Conservation (phyloP, 1,140 invertebrate species). For the Nilaparvata lugens region DNA sequence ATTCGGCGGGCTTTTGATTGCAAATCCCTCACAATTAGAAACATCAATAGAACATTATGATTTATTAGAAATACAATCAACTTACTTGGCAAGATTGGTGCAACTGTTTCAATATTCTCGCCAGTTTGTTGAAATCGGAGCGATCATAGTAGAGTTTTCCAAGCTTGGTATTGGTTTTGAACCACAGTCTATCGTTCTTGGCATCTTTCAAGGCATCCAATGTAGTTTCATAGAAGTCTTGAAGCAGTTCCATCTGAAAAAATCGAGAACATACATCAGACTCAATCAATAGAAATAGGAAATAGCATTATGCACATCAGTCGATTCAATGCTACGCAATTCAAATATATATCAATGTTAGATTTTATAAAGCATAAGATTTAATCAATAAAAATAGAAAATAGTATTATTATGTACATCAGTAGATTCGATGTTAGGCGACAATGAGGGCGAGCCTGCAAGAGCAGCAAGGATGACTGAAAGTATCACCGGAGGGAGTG, state of each 20-base stretch:
- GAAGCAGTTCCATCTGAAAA: conserved; percentile 91
- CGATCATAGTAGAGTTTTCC: conserved; percentile 98
- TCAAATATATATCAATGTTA: no score
- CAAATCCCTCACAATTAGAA: not conserved
- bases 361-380: no score
- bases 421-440: no score
- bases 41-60: no score
- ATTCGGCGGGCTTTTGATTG: no score
- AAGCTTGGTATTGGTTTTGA: conserved; percentile 99
- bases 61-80: not conserved
- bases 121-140: conserved; percentile 87
- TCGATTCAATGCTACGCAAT: no score
- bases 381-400: not conserved
- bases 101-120: conserved; percentile 94
- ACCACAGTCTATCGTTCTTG: conserved; percentile 99
- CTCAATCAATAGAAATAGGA: no score
- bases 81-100: conserved; percentile 91
- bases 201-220: conserved; percentile 96
- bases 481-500: no score
- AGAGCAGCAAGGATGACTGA: no score
- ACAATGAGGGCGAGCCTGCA: no score
- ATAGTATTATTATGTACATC: no score
- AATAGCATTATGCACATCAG: no score
- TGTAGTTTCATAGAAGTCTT: conserved; percentile 99
- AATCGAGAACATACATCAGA: not conserved